Conservation (phyloP, 2,888 invertebrate genomes). For the Trissolcus brochymenae region DNA sequence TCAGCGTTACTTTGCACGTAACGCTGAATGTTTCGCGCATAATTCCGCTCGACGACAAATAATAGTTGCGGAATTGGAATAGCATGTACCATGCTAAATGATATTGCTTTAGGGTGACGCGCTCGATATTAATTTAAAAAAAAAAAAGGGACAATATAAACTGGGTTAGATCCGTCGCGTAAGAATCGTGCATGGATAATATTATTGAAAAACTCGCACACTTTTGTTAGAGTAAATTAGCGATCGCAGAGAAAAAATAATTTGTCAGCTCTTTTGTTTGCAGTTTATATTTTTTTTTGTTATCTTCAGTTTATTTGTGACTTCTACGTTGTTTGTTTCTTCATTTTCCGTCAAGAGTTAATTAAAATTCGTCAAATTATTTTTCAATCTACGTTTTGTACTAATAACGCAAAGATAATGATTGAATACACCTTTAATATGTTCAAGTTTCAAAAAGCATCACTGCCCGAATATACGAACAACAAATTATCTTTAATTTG, state of each 20-base stretch:
- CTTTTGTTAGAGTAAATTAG: conserved; percentile 4
- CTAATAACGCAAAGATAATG: too few relatives aligned
- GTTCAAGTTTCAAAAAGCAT: too few relatives aligned
- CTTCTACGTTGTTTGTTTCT: not conserved
- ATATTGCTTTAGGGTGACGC: conserved; percentile 7
- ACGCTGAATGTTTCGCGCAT: conserved; percentile 47
- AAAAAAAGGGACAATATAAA: conserved; percentile 15
- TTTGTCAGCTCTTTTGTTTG: not conserved
- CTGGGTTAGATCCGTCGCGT: conserved; percentile 10
- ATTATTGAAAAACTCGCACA: conserved; percentile 3
- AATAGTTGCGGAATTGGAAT: conserved; percentile 45
- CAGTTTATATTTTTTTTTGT: too few relatives aligned
- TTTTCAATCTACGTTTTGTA: too few relatives aligned
- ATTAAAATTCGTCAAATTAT: not conserved
- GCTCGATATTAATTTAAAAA: conserved; percentile 32
- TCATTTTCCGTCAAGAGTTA: not conserved
- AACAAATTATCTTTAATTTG: too few relatives aligned
- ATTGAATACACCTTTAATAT: too few relatives aligned
- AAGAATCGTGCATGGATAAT: conserved; percentile 22
- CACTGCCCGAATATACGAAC: too few relatives aligned
- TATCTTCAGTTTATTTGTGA: not conserved
- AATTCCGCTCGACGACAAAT: conserved; percentile 45
- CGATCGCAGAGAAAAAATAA: not conserved
- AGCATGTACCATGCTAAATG: conserved; percentile 41
- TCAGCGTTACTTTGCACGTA: conserved; percentile 43